Conservation (phyloP, 2,113 vertebrate species). For the Odocoileus hemionus region DNA sequence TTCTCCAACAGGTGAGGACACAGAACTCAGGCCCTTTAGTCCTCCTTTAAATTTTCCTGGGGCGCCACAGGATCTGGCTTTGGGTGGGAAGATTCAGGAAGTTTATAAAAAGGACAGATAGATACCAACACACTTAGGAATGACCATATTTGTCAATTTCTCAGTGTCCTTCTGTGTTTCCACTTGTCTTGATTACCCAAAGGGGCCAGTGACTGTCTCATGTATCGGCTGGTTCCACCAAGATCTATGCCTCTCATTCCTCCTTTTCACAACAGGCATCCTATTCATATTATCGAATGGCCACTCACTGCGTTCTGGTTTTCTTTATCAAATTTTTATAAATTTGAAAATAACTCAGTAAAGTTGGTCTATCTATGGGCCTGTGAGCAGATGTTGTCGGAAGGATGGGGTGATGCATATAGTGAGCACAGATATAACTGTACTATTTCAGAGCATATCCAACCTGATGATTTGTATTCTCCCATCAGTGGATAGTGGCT, state of each 20-base stretch:
- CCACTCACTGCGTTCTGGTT: neutral
- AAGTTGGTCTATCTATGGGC: neutral
- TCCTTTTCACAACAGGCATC: neutral
- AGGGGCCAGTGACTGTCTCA: neutral
- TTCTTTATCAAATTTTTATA: neutral
- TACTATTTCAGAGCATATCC: neutral
- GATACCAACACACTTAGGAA: slow-evolving; percentile 70
- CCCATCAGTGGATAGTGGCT: neutral
- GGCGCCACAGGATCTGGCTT: slow-evolving; percentile 49
- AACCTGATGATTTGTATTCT: neutral
- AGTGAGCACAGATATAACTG: neutral
- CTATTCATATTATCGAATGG: neutral
- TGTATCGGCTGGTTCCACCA: slow-evolving; percentile 63
- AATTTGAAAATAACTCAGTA: neutral
- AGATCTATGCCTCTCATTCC: slow-evolving; percentile 69
- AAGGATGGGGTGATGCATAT: neutral
- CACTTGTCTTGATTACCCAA: slow-evolving; percentile 63
- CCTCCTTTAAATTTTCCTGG: slow-evolving; percentile 50
- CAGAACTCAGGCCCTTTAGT: neutral
- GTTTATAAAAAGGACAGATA: slow-evolving; percentile 39
- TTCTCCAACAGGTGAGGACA: neutral
- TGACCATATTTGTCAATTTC: slow-evolving; percentile 71
- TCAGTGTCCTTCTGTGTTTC: slow-evolving; percentile 60
- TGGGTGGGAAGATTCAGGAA: slow-evolving; percentile 65
- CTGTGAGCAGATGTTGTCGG: neutral